Percentiles rank a stretch among this genome's conserved stretches.
These are phyloP conservation scores for Climacteris rufus DNA, from an alignment of 2,113 vertebrate genomes.

Conservation along the genomic window DNA sequence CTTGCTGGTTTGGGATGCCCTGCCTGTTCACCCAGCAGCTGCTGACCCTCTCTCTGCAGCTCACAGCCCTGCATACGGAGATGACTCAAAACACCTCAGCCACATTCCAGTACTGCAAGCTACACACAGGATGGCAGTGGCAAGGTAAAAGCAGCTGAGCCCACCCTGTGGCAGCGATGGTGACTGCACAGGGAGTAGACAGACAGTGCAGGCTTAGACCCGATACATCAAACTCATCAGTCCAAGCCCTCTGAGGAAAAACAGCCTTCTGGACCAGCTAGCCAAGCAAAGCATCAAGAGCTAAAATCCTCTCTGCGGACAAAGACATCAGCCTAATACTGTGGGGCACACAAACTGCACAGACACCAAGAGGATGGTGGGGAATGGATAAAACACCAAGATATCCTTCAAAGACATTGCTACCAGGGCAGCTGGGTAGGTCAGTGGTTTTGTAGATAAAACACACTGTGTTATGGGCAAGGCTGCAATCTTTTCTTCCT, in stretches of 20 bases:
- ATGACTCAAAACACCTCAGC: background rate
- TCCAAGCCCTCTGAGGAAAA: background rate
- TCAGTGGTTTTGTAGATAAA: background rate
- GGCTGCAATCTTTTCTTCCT: background rate
- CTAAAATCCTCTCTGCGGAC: background rate
- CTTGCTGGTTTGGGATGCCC: background rate
- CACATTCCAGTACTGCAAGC: accelerated
- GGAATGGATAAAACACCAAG: background rate
- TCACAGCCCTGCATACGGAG: accelerated
- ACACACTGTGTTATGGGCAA: background rate
- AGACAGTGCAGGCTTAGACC: background rate
- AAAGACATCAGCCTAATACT: background rate
- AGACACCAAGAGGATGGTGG: background rate
- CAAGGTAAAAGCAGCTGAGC: background rate
- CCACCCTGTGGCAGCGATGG: background rate
- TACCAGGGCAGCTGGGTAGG: background rate
- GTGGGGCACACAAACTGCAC: background rate
- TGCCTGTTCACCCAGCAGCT: background rate
- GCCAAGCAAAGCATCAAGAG: background rate
- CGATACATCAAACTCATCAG: background rate
- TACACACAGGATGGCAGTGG: background rate
- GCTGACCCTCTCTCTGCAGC: background rate
- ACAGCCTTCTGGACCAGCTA: background rate
- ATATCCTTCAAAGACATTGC: background rate
- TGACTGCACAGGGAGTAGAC: background rate